Evolutionary conservation across 1,140 invertebrate species (phyloP), one percentile per base, ranked within the genome.

Genomic region (Berghia stephanieae): DNA sequence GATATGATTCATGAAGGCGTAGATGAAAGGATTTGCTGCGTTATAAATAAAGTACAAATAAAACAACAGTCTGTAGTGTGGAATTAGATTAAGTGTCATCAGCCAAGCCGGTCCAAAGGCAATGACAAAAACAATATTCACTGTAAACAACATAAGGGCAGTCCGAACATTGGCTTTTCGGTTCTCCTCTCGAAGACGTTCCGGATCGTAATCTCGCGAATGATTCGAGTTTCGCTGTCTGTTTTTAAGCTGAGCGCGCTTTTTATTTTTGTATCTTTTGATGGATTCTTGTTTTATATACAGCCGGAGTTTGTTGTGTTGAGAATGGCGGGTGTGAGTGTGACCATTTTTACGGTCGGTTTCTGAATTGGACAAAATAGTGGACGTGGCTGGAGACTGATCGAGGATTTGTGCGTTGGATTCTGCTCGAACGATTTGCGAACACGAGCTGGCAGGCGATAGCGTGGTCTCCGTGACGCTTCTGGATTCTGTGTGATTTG

Each of bases 1-100:
- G 49, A 86, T 87, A 68, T 83, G 81, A 73, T 87, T 87, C 86
- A 87, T 86, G 72, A 87, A 86, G 43, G 83, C 85, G 77, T 86
- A 88, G 52, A 88, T 86, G 57, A 86, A 82, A n/a, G 86, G 86
- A 79, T 88, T 88, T 57, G 83, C 82, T 31, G 86, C 85, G 74
- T 88, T 88, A 77, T 88, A 86, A 18, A 78, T 81, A 75, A 88
- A 88, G 78, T 88, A 87, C 44, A 85, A 68, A 67, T 86, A 86
- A 78, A 87, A 88, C n/a, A 86, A 55, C 3, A 82, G 67, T 1
- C 78, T 44, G 60, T 82, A 82, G 52, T 79, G 80, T 2, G 79
- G 57, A 34, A 88, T 76, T 8, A 86, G 21, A 3, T 81, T 75
- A 10, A 79, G 78, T 16, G 83, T 79, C 85, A 86, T 86, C 24